Conservation (phyloP, 2,888 invertebrate species). For the Pollenia labialis region DNA sequence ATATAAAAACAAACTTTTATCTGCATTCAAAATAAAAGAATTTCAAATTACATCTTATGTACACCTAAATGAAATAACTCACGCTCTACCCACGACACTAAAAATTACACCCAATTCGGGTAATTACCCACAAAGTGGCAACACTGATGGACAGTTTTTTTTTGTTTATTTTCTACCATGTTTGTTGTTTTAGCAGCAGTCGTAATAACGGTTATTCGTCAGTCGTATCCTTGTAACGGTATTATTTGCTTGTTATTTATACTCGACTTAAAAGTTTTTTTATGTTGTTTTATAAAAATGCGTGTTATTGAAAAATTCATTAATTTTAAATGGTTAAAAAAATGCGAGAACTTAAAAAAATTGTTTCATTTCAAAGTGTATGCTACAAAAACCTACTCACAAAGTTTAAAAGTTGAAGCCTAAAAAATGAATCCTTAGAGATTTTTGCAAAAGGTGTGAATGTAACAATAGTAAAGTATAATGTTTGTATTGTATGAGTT, state of each 20-base stretch:
- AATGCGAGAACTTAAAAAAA: slow-evolving; percentile 35
- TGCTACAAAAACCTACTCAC: background rate
- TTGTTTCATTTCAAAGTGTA: slow-evolving; percentile 16
- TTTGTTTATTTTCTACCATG: background rate
- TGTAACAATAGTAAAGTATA: background rate
- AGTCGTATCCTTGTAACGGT: slow-evolving; percentile 68
- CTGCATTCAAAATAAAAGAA: too few relatives aligned
- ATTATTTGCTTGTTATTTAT: slow-evolving; percentile 45
- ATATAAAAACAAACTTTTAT: too few relatives aligned
- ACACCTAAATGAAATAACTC: too few relatives aligned
- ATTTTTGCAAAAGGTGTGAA: slow-evolving; percentile 14
- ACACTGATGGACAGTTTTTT: too few relatives aligned
- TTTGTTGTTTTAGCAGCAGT: background rate
- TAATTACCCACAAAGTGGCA: too few relatives aligned
- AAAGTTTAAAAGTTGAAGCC: slow-evolving; percentile 26
- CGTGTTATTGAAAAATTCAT: slow-evolving; percentile 55
- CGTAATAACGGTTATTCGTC: slow-evolving; percentile 38
- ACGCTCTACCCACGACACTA: too few relatives aligned
- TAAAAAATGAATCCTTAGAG: slow-evolving; percentile 20
- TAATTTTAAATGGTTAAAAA: slow-evolving; percentile 56
- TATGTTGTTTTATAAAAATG: slow-evolving; percentile 24
- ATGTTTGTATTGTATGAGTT: too few relatives aligned
- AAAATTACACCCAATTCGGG: too few relatives aligned
- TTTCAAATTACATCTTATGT: too few relatives aligned
- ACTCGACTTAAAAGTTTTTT: slow-evolving; percentile 14